Evolutionary conservation across 2,888 invertebrate genomes (phyloP).

Genomic region (Nomada ruficornis): DNA sequence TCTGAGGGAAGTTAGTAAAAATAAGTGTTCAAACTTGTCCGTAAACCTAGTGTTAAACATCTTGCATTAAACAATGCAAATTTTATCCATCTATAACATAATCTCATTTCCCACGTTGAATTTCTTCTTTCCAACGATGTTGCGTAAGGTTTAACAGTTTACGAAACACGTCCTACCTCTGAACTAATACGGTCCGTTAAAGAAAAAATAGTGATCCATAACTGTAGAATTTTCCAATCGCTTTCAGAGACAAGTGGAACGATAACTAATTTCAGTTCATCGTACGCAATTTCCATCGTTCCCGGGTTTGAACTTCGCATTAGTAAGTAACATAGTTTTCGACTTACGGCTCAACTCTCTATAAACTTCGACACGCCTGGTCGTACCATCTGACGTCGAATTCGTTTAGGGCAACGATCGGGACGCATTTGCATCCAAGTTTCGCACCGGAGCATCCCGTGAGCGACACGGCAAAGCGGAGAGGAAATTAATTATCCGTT

Average conservation of each 20-base stretch:
- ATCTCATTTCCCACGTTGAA: no score
- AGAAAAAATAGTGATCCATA: no score
- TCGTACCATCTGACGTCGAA: slow-evolving; percentile 54
- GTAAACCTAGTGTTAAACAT: no score
- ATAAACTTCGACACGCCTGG: slow-evolving; percentile 40
- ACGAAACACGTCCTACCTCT: no score
- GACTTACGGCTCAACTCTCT: slow-evolving; percentile 40
- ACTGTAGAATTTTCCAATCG: background rate
- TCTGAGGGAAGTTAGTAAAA: no score
- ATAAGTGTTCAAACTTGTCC: no score
- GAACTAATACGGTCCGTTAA: no score
- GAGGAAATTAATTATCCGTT: slow-evolving; percentile 48
- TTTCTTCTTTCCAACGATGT: no score
- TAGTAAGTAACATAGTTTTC: slow-evolving; percentile 48
- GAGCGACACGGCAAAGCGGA: slow-evolving; percentile 32
- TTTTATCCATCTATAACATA: no score
- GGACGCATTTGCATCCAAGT: slow-evolving; percentile 39
- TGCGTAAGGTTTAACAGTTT: no score
- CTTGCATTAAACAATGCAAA: no score
- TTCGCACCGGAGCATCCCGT: slow-evolving; percentile 13
- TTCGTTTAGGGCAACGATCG: slow-evolving; percentile 47
- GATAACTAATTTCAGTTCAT: slow-evolving; percentile 34
- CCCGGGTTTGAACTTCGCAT: slow-evolving; percentile 35
- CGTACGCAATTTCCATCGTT: slow-evolving; percentile 27
- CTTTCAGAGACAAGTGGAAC: background rate